Base-by-base conservation (phyloP, 2,113 vertebrate species). In the Oncorhynchus mykiss region DNA sequence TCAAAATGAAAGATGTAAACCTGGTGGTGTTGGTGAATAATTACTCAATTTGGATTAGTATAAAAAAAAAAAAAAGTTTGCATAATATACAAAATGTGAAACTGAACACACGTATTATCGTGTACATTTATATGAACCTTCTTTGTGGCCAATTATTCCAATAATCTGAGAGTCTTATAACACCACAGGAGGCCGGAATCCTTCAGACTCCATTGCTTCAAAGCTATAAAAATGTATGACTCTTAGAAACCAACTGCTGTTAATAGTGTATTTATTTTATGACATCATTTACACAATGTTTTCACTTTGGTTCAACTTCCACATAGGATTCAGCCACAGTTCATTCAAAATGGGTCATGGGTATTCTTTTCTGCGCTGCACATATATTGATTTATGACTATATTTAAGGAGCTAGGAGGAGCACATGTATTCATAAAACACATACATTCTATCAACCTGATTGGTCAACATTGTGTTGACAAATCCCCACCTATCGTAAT, bases 71-170 rank as follows among this genome's bases (percentile, higher is more conserved):
- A 24, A 54, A 70, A 18, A 18, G 60, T 77, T 66, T 62, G 3
- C 34, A 51, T 67, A 20, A 77, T 3, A 82, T 51, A 78, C 69
- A 78, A 83, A 74, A 83, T 74, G 78, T 80, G 70, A 78, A 74
- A 82, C 72, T 78, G 77, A 84, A 75, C 76, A 82, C 88, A 87
- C 74, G 81, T 84, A 86, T 88, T 86, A 78, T 75, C 69, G 87
- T 90, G 89, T 85, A 82, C 84, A 86, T 86, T 87, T 77, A 85
- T 80, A 85, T 83, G 79, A 84, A 88, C 45, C 78, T 85, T 82
- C 77, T 87, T 85, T 86, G 77, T 83, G 70, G 74, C 74, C 85
- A 83, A 82, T 87, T 88, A 87, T 82, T 86, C 78, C 78, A 79
- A 86, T 83, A 88, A 88, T 85, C 83, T 76, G 67, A 48, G 71